These are phyloP conservation scores for Achlya flavicornis DNA, from an alignment of 2,888 invertebrate species.

Conservation along the genomic window DNA sequence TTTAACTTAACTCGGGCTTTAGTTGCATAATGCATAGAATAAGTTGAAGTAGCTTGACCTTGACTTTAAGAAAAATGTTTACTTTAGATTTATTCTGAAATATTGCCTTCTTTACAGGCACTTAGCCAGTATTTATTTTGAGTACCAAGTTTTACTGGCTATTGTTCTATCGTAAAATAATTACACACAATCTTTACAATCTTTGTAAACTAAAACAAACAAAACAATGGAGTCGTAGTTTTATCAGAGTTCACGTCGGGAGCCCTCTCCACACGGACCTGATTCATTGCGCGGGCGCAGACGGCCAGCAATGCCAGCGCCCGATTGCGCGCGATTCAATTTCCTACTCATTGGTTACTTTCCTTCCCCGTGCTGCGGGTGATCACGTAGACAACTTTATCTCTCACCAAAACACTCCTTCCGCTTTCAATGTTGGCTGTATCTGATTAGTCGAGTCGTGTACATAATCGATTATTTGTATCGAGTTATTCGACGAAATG, in stretches of 20 bases:
- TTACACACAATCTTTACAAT: neutral
- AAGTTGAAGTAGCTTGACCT: no score
- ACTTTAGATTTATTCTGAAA: no score
- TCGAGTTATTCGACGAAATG: neutral
- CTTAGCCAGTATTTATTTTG: constrained; percentile 14
- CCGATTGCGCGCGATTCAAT: constrained; percentile 32
- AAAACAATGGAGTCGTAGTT: constrained; percentile 18
- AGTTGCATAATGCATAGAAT: no score
- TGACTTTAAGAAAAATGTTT: no score
- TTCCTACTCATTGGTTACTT: constrained; percentile 40
- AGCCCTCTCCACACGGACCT: constrained; percentile 25
- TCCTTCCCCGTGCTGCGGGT: constrained; percentile 37
- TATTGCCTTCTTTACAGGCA: no score
- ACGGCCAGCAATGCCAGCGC: constrained; percentile 7
- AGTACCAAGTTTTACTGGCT: neutral
- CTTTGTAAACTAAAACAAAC: neutral
- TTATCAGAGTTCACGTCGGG: constrained; percentile 28
- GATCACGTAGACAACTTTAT: constrained; percentile 40
- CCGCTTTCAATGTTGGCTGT: neutral
- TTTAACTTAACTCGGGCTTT: no score
- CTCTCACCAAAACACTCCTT: constrained; percentile 28
- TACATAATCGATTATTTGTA: neutral
- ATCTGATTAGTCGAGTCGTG: neutral
- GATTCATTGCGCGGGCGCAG: constrained; percentile 35
- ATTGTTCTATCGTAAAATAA: neutral